A percentile compares a stretch with the other conserved stretches of the same genome.
Evolutionary conservation across 1,140 invertebrate genomes (phyloP).

Genomic region (Triops longicaudatus): DNA sequence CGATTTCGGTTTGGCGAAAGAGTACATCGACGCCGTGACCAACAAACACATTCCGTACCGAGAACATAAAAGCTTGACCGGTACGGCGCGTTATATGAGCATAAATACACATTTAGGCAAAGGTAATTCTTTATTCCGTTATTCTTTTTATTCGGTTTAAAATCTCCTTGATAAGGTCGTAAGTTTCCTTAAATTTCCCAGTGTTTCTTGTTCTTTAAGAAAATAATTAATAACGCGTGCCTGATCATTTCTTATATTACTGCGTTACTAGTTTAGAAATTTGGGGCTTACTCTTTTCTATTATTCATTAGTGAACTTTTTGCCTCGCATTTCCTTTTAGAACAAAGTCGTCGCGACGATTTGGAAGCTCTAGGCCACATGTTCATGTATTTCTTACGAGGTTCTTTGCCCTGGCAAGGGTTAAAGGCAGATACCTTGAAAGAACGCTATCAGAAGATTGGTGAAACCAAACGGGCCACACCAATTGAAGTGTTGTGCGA

Average conservation of each 20-base stretch:
- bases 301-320: not conserved
- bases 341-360: conserved; percentile 98
- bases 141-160: too few relatives aligned
- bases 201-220: not conserved
- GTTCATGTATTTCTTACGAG: conserved; percentile 99
- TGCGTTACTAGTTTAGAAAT: too few relatives aligned
- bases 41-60: conserved; percentile 54
- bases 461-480: conserved; percentile 96
- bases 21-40: conserved; percentile 53
- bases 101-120: conserved; percentile 34
- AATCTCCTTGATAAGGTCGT: too few relatives aligned
- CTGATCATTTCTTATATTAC: too few relatives aligned
- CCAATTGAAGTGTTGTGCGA: conserved; percentile 96
- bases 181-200: conserved; percentile 10
- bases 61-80: conserved; percentile 54
- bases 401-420: conserved; percentile 98
- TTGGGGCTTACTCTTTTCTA: too few relatives aligned
- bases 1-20: conserved; percentile 57
- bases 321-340: conserved; percentile 45
- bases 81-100: conserved; percentile 44
- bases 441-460: conserved; percentile 99
- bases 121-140: conserved; percentile 13
- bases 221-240: too few relatives aligned
- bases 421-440: conserved; percentile 98
- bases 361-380: conserved; percentile 98